Conservation (phyloP, 2,888 invertebrate species). For the Ceratothoa steindachneri region DNA sequence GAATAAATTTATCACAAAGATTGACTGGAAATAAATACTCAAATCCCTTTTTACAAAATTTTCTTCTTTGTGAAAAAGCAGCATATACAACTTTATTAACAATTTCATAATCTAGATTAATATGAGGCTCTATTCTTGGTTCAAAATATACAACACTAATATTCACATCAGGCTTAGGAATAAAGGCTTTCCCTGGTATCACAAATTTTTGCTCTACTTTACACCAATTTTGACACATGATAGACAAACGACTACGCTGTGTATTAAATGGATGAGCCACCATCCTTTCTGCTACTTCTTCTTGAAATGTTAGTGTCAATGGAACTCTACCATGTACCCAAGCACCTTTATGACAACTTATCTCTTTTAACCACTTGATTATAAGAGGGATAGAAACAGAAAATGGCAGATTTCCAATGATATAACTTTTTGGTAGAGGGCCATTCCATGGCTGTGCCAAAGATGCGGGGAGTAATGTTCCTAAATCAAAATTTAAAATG, state of each 20-base stretch:
- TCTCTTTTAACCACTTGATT: constrained; percentile 76
- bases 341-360: constrained; percentile 66
- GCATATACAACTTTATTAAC: constrained; percentile 85
- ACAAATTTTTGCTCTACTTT: constrained; percentile 74
- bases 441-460: constrained; percentile 48
- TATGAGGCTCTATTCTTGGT: constrained; percentile 71
- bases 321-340: constrained; percentile 77
- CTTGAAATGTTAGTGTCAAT: constrained; percentile 95
- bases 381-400: constrained; percentile 90
- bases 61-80: constrained; percentile 83
- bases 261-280: constrained; percentile 65
- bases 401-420: constrained; percentile 94
- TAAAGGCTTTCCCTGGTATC: constrained; percentile 83
- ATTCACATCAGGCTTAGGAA: constrained; percentile 93
- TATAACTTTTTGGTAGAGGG: constrained; percentile 62
- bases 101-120: constrained; percentile 70
- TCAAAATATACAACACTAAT: constrained; percentile 87
- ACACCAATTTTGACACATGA: constrained; percentile 93
- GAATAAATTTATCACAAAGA: constrained; percentile 62
- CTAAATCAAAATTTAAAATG: constrained; percentile 31
- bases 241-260: constrained; percentile 81
- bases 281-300: constrained; percentile 79
- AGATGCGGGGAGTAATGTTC: constrained; percentile 31
- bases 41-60: constrained; percentile 55
- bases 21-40: constrained; percentile 66